Percentiles rank a stretch among this genome's conserved stretches.
Conservation (phyloP, 1,140 invertebrate species). For the Metaphire vulgaris region DNA sequence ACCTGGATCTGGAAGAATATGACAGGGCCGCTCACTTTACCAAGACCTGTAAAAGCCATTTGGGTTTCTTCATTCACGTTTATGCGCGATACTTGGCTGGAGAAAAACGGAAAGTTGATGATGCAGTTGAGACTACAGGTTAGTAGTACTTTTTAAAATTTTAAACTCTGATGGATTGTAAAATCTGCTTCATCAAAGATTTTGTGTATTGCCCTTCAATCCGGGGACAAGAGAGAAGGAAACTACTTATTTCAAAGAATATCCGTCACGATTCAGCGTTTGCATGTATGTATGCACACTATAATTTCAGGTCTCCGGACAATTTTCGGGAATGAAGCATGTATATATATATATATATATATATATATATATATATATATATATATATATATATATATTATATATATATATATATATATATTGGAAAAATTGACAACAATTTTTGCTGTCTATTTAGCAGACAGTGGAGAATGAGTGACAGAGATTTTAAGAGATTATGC, state of each 20-base stretch:
- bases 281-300: neutral
- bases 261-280: neutral
- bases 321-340: too few relatives aligned
- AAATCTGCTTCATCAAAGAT: neutral
- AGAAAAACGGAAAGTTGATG: slow-evolving; percentile 80
- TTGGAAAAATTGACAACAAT: too few relatives aligned
- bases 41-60: slow-evolving; percentile 61
- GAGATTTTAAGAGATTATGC: too few relatives aligned
- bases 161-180: too few relatives aligned
- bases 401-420: neutral
- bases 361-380: neutral
- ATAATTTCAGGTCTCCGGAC: too few relatives aligned
- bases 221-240: too few relatives aligned
- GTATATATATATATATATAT: neutral
- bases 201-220: too few relatives aligned
- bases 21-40: slow-evolving; percentile 79
- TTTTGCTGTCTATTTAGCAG: too few relatives aligned
- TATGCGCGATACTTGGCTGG: slow-evolving; percentile 78
- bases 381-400: neutral
- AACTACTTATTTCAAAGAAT: too few relatives aligned
- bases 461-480: too few relatives aligned
- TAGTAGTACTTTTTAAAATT: too few relatives aligned
- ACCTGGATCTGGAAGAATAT: slow-evolving; percentile 87
- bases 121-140: slow-evolving; percentile 69
- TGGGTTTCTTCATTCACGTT: slow-evolving; percentile 69